These are phyloP conservation scores for Turdus rufiventris DNA, from an alignment of 2,113 vertebrate species.

Conservation along the genomic window DNA sequence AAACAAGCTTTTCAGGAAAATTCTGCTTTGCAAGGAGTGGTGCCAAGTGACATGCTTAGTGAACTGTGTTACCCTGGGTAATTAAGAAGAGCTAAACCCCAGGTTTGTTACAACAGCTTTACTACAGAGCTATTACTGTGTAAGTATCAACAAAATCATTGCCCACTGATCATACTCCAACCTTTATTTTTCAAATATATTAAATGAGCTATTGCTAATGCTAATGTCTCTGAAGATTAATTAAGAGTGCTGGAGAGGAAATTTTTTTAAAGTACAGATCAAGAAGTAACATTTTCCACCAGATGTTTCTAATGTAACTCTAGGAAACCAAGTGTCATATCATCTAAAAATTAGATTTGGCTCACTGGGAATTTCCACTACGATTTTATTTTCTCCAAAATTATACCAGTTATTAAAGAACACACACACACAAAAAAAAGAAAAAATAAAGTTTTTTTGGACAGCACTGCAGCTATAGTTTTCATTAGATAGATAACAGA, in stretches of 20 bases:
- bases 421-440: no score
- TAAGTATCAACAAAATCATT: neutral
- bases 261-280: neutral
- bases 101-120: neutral
- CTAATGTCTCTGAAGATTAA: constrained; percentile 3
- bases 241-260: neutral
- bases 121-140: neutral
- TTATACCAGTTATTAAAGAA: neutral
- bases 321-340: neutral
- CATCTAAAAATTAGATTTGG: neutral
- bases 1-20: neutral
- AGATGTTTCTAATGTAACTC: neutral
- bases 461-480: neutral
- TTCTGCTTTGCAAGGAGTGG: neutral
- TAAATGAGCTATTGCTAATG: neutral
- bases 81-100: neutral
- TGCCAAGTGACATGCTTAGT: constrained; percentile 10
- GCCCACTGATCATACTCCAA: neutral
- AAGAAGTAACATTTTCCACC: neutral
- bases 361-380: neutral
- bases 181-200: neutral
- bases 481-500: neutral
- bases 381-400: neutral
- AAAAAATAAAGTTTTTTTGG: neutral
- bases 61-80: neutral